These are phyloP conservation scores for Empidonax traillii DNA, from an alignment of 2,113 vertebrate genomes.

Conservation along the genomic window DNA sequence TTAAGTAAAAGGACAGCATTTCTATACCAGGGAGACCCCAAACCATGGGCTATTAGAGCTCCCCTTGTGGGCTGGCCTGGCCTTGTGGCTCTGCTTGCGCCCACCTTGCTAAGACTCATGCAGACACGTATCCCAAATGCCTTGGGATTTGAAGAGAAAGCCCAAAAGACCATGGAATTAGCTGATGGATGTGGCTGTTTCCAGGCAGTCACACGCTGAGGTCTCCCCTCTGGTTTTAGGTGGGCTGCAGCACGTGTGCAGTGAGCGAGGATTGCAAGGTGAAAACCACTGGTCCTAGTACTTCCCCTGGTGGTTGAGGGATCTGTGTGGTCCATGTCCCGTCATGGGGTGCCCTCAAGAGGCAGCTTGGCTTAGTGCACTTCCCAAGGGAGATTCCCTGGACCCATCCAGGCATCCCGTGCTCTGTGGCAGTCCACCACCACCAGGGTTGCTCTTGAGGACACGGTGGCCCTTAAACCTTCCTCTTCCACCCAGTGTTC, in stretches of 20 bases:
- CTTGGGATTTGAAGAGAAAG: not conserved
- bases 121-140: not conserved
- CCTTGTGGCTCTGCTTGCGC: not conserved
- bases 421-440: not conserved
- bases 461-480: not conserved
- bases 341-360: slow-evolving; percentile 19
- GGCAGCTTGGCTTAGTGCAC: slow-evolving; percentile 28
- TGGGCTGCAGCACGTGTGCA: rapidly evolving
- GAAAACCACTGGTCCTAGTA: not conserved
- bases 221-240: not conserved
- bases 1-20: not conserved
- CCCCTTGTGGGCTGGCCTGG: not conserved
- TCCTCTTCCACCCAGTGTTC: rapidly evolving
- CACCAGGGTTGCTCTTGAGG: not conserved
- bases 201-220: not conserved
- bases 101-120: not conserved
- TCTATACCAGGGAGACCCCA: not conserved
- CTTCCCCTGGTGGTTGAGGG: rapidly evolving
- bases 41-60: not conserved
- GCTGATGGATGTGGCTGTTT: not conserved
- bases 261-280: not conserved
- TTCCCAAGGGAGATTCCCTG: not conserved
- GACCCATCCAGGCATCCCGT: no score
- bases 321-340: not conserved
- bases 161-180: not conserved